A percentile compares a stretch with the other conserved stretches of the same genome.
Conservation (phyloP, 2,113 vertebrate species). For the Chionomys nivalis region DNA sequence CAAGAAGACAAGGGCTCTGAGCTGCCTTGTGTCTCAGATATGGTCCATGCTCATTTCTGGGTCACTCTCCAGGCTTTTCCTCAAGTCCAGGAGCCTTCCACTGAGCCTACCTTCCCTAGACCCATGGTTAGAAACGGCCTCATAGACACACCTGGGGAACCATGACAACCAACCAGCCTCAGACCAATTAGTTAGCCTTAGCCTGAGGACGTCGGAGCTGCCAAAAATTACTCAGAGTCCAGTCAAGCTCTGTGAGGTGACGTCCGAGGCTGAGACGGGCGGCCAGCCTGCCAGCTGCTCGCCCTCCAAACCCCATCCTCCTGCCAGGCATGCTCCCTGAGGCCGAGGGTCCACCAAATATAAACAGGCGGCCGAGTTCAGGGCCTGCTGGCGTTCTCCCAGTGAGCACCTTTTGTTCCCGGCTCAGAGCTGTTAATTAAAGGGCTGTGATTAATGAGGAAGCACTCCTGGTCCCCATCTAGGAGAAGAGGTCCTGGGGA, state of each 20-base stretch:
- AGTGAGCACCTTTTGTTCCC: conserved; percentile 88
- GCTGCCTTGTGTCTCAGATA: background rate
- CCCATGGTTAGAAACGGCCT: background rate
- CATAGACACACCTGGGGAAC: background rate
- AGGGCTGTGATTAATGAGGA: conserved; percentile 97
- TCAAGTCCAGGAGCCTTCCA: background rate
- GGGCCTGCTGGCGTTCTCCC: conserved; percentile 81
- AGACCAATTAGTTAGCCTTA: conserved; percentile 11
- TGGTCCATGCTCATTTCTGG: background rate
- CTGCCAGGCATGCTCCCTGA: conserved; percentile 81
- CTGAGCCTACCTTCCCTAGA: background rate
- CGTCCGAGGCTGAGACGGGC: conserved; percentile 61
- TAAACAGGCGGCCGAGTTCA: conserved; percentile 84
- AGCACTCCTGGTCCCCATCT: conserved; percentile 84
- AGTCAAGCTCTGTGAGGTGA: conserved; percentile 79
- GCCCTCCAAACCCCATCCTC: conserved; percentile 65
- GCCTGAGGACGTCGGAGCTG: conserved; percentile 4
- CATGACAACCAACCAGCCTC: background rate
- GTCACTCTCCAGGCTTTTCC: background rate
- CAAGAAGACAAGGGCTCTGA: background rate
- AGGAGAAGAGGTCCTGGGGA: conserved; percentile 85
- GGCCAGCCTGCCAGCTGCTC: conserved; percentile 85
- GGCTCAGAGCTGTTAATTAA: conserved; percentile 98
- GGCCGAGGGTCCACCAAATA: conserved; percentile 75
- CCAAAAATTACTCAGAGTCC: background rate